Percentiles rank a stretch among this genome's conserved stretches.
phyloP scores from a whole-genome alignment of 2,888 invertebrate genomes.

The Drosophila rubida region DNA sequence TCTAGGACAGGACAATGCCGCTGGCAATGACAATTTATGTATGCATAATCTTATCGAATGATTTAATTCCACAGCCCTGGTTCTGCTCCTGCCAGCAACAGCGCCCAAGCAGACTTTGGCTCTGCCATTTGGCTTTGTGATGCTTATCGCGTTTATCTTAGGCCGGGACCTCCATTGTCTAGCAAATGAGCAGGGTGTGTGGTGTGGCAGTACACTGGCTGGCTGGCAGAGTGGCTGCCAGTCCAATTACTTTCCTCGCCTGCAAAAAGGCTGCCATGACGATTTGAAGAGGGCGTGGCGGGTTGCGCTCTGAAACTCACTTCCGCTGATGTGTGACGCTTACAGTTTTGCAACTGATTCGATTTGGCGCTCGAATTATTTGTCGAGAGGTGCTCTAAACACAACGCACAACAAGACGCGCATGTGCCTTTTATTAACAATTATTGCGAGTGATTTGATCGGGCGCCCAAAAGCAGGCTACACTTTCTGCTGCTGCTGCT shows the following conservation, averaged over 20 bases:
- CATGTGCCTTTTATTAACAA: constrained; percentile 48
- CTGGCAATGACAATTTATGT: constrained; percentile 44
- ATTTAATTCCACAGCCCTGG: constrained; percentile 71
- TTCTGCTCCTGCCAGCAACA: constrained; percentile 23
- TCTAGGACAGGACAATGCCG: constrained; percentile 44
- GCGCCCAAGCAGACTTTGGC: not conserved
- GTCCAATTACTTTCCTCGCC: constrained; percentile 35
- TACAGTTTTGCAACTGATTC: constrained; percentile 37
- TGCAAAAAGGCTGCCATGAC: constrained; percentile 27
- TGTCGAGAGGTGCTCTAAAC: constrained; percentile 19
- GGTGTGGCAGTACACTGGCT: constrained; percentile 1
- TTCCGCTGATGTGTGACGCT: constrained; percentile 21
- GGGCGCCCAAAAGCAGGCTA: constrained; percentile 24
- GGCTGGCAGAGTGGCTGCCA: constrained; percentile 20
- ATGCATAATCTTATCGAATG: constrained; percentile 80
- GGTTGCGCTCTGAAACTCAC: constrained; percentile 23
- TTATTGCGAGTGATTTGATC: constrained; percentile 27
- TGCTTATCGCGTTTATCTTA: constrained; percentile 56
- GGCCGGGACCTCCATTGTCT: constrained; percentile 36
- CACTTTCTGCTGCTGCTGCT: constrained; percentile 9
- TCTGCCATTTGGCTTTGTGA: constrained; percentile 51
- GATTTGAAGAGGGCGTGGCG: too few species aligned
- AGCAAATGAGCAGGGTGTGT: constrained; percentile 56
- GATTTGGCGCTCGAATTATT: constrained; percentile 39
- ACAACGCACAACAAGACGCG: constrained; percentile 8